These are phyloP conservation scores for Mycteria americana DNA, from an alignment of 2,797 vertebrate species.

Conservation along the genomic window DNA sequence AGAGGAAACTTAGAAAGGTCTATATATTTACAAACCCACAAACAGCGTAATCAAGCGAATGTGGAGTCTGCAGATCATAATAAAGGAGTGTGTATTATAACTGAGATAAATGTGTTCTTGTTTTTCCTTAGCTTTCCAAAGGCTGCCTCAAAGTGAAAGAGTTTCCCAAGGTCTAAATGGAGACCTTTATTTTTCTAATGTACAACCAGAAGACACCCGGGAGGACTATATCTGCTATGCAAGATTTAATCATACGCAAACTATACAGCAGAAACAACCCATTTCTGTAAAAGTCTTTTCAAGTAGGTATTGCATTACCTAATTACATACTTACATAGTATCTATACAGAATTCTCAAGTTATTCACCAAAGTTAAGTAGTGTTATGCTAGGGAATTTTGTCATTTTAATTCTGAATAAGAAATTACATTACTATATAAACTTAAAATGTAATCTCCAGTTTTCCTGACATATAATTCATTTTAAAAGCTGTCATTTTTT, in stretches of 20 bases:
- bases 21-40: background rate
- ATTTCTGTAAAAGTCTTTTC: conserved; percentile 91
- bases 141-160: conserved; percentile 87
- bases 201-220: conserved; percentile 86
- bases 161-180: conserved; percentile 96
- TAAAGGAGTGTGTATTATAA: background rate
- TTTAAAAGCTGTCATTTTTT: background rate
- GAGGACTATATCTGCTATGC: conserved; percentile 98
- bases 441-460: background rate
- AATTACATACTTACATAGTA: background rate
- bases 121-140: conserved; percentile 87
- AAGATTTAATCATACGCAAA: conserved; percentile 96
- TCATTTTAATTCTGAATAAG: background rate
- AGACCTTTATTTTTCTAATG: conserved; percentile 97
- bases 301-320: conserved; percentile 80
- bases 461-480: background rate
- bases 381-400: background rate
- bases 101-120: background rate
- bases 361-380: background rate
- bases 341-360: background rate
- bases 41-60: background rate
- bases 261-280: conserved; percentile 98
- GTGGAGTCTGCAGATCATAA: background rate
- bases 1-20: background rate
- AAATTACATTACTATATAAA: background rate